Evolutionary conservation across 1,140 invertebrate species (phyloP).

Genomic region (Zaprionus ornatus): DNA sequence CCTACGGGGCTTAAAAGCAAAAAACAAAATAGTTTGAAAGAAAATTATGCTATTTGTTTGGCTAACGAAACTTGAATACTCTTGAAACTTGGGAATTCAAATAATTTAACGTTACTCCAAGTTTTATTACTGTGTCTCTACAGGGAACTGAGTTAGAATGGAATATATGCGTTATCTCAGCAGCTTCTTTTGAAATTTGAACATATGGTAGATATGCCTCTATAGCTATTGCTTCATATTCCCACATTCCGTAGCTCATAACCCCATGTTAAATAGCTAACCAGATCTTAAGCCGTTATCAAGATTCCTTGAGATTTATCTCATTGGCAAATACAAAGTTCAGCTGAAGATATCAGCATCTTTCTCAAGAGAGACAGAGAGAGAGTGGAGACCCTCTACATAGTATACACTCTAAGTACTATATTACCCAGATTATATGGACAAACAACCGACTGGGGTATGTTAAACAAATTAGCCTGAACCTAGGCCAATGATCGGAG

Average conservation of each 20-base stretch:
- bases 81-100: conserved; percentile 11
- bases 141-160: background rate
- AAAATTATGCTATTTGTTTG: background rate
- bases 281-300: background rate
- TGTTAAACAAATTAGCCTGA: conserved; percentile 66
- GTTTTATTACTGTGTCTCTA: background rate
- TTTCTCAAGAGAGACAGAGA: background rate
- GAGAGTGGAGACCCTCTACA: background rate
- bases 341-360: background rate
- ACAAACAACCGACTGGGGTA: conserved; percentile 53
- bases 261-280: background rate
- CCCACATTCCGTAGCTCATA: background rate
- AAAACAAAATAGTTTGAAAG: conserved; percentile 35
- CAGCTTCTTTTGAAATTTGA: background rate
- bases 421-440: conserved; percentile 46
- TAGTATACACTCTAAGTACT: conserved; percentile 20
- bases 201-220: background rate
- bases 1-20: conserved; percentile 45
- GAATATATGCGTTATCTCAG: background rate
- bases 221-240: background rate
- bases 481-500: conserved; percentile 51
- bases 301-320: background rate
- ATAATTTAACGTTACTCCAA: background rate
- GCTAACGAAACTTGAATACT: conserved; percentile 41
- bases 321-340: conserved; percentile 27